phyloP scores from a whole-genome alignment of 1,140 invertebrate genomes.

The Phthorimaea operculella region DNA sequence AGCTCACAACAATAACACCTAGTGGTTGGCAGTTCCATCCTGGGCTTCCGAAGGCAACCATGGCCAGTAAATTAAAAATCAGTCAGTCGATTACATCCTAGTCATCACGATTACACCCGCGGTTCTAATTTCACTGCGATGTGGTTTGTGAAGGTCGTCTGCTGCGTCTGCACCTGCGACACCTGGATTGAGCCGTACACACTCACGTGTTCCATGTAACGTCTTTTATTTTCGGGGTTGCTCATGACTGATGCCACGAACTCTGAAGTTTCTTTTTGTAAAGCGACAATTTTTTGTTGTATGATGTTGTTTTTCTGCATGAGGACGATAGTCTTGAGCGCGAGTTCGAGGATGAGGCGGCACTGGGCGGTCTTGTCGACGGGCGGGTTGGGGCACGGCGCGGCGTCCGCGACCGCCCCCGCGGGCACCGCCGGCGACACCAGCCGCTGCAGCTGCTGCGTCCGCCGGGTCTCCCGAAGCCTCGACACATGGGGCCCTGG shows the following conservation, averaged over 20 bases:
- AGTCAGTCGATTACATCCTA: too few relatives aligned
- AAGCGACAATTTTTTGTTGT: slow-evolving; percentile 55
- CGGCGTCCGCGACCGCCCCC: neutral
- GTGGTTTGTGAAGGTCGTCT: too few relatives aligned
- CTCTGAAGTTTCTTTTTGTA: slow-evolving; percentile 54
- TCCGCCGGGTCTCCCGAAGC: slow-evolving; percentile 43
- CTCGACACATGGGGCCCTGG: slow-evolving; percentile 48
- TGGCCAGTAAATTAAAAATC: too few relatives aligned
- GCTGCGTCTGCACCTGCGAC: neutral
- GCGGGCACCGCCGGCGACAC: slow-evolving; percentile 12
- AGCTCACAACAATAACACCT: too few relatives aligned
- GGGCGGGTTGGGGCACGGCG: slow-evolving; percentile 16
- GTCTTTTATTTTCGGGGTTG: slow-evolving; percentile 45
- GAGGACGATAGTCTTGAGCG: slow-evolving; percentile 52
- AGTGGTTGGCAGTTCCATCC: too few relatives aligned
- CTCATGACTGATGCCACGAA: slow-evolving; percentile 50
- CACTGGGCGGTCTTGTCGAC: slow-evolving; percentile 42
- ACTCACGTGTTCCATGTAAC: slow-evolving; percentile 41
- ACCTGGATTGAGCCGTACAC: neutral
- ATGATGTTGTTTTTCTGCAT: slow-evolving; percentile 59
- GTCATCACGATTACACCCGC: too few relatives aligned
- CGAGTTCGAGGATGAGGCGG: slow-evolving; percentile 48
- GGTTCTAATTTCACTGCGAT: too few relatives aligned
- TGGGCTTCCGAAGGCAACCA: too few relatives aligned
- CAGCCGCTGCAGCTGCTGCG: slow-evolving; percentile 38